A percentile compares a stretch with the other conserved stretches of the same genome.
Evolutionary conservation across 2,797 vertebrate genomes (phyloP).

Genomic region (Schizopygopsis malacanthus): DNA sequence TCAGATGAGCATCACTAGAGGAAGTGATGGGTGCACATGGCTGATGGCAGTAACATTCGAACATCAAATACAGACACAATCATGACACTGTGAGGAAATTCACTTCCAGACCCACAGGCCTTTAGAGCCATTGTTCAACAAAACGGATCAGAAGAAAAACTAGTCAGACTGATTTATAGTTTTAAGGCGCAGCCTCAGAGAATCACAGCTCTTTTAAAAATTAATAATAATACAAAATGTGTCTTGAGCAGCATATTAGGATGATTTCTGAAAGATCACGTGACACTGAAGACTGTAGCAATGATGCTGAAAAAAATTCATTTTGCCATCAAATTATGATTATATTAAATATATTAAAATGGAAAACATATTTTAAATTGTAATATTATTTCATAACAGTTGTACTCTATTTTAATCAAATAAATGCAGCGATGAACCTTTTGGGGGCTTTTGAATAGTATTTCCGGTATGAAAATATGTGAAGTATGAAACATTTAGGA

Average conservation of each 20-base stretch:
- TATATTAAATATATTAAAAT: neutral
- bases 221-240: neutral
- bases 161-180: neutral
- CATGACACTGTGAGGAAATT: slow-evolving; percentile 30
- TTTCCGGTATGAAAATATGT: neutral
- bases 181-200: neutral
- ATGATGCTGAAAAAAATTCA: neutral
- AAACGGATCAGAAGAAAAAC: neutral
- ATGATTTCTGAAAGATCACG: neutral
- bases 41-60: slow-evolving; percentile 24
- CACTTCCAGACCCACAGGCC: slow-evolving; percentile 9
- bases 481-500: neutral
- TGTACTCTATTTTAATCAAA: neutral
- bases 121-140: neutral
- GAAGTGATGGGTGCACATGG: slow-evolving; percentile 2
- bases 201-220: neutral
- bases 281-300: neutral
- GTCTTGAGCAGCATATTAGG: neutral
- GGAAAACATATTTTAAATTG: neutral
- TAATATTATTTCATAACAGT: neutral
- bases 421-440: neutral
- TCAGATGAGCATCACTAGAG: slow-evolving; percentile 18
- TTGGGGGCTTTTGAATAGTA: neutral
- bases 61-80: slow-evolving; percentile 26
- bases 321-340: neutral